Conservation (phyloP, 2,888 invertebrate genomes). For the Sminthurinus aureus region DNA sequence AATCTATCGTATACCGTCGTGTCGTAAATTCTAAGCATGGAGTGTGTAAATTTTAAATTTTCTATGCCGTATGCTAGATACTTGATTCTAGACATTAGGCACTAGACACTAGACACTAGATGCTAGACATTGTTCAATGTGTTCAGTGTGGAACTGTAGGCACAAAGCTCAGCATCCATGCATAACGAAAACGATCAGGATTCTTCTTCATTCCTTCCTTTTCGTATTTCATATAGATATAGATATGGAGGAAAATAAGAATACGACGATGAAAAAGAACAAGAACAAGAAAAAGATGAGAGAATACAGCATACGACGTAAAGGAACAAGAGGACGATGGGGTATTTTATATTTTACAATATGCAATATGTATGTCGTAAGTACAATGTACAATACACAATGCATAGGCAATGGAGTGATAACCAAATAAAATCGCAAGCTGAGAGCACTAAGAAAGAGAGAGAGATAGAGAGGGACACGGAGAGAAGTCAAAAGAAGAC, state of each 20-base stretch:
- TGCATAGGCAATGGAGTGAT: background rate
- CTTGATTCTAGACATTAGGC: no score
- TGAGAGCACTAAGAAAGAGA: slow-evolving; percentile 9
- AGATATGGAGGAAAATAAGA: no score
- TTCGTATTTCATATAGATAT: no score
- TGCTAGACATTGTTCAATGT: background rate
- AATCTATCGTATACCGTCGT: slow-evolving; percentile 9
- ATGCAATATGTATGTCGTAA: background rate
- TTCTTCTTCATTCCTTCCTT: background rate
- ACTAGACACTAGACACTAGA: no score
- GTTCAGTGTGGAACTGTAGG: background rate
- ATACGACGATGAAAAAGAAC: no score
- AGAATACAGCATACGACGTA: no score
- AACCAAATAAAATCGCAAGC: slow-evolving; percentile 37
- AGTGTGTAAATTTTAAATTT: background rate
- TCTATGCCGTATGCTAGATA: background rate
- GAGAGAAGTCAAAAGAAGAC: background rate
- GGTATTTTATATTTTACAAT: background rate
- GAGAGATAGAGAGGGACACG: background rate
- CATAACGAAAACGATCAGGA: background rate
- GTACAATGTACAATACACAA: background rate
- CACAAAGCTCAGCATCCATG: slow-evolving; percentile 1
- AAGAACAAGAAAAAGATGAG: no score
- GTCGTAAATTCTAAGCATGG: slow-evolving; percentile 17
- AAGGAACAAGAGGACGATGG: no score